Evolutionary conservation across 1,140 invertebrate species (phyloP), one percentile per base, ranked within the genome.

Genomic region (Anastrepha obliqua): DNA sequence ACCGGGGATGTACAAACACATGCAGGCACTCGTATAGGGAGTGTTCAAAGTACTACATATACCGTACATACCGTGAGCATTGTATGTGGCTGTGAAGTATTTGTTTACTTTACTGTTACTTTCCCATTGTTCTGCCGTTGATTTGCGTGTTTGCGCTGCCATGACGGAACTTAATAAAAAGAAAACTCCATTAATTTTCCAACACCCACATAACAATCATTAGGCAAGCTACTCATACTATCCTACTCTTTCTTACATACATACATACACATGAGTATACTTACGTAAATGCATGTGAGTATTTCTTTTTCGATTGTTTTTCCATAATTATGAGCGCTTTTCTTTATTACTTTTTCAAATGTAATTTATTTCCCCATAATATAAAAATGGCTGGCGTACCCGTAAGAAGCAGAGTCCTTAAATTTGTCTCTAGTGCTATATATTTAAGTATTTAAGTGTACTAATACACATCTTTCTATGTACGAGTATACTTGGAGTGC

Each of bases 141-240:
- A 29, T 81, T 58, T 81, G 47, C 74, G 74, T 81, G 74, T 81
- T 81, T 29, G 17, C n/a, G 47, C 44, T 81, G 74, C 74, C 74
- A 58, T 81, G 74, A 55, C 74, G 47, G 74, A 81, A 55, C n/a
- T n/a, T 81, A 81, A 81, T 81, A 81, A 81, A 81, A 81, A 81
- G 74, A 81, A 81, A 81, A 81, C 74, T 81, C 74, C 74, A 81
- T 81, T 81, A 81, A 81, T 81, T 81, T 81, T 81, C 74, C 47
- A 81, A 81, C 74, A 58, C 74, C 74, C 74, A 81, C 74, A 9
- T 17, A 81, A 81, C 17, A 55, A 55, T 51, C 17, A 58, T 81
- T 55, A 47, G 51, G 74, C n/a, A 55, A 11, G 8, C 1, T 81
- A 55, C 44, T 81, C 47, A 81, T 81, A 20, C 74, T 58, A 1